A percentile compares a stretch with the other conserved stretches of the same genome.
These are phyloP conservation scores for Galagoides demidoff DNA, from an alignment of 2,797 vertebrate species.

Conservation along the genomic window DNA sequence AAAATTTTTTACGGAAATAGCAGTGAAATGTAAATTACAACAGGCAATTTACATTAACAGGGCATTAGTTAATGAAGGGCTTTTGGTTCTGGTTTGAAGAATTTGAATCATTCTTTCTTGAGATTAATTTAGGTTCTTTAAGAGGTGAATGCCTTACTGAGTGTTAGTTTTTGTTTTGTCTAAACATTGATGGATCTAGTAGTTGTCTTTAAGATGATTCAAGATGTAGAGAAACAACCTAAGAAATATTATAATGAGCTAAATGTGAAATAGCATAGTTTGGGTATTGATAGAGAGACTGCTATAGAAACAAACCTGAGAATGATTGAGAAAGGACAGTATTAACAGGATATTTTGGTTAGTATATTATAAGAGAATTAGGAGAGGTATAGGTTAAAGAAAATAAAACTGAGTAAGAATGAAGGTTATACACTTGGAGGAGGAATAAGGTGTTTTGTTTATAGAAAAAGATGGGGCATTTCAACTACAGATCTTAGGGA, in stretches of 20 bases:
- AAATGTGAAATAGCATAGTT: background rate
- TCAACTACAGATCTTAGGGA: background rate
- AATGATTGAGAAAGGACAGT: background rate
- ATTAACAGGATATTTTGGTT: background rate
- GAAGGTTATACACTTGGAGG: background rate
- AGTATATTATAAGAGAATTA: background rate
- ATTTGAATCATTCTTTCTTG: background rate
- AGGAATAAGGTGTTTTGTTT: background rate
- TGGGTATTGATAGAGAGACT: background rate
- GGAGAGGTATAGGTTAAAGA: background rate
- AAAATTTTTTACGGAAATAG: background rate
- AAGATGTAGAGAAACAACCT: background rate
- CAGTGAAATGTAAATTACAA: background rate
- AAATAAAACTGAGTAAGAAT: background rate
- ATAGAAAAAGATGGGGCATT: background rate
- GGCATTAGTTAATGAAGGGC: background rate
- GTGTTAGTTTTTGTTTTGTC: background rate
- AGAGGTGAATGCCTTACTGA: background rate
- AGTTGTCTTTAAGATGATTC: background rate
- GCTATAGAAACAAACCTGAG: background rate
- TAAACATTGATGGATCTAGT: background rate
- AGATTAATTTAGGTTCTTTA: conserved; percentile 6
- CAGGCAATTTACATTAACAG: background rate
- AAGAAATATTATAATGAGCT: background rate
- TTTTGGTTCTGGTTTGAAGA: background rate